Evolutionary conservation across 35 echinoderm and acorn worm species (phyloP), one percentile per base, ranked within the genome.

Genomic region (Eucidaris tribuloides): DNA sequence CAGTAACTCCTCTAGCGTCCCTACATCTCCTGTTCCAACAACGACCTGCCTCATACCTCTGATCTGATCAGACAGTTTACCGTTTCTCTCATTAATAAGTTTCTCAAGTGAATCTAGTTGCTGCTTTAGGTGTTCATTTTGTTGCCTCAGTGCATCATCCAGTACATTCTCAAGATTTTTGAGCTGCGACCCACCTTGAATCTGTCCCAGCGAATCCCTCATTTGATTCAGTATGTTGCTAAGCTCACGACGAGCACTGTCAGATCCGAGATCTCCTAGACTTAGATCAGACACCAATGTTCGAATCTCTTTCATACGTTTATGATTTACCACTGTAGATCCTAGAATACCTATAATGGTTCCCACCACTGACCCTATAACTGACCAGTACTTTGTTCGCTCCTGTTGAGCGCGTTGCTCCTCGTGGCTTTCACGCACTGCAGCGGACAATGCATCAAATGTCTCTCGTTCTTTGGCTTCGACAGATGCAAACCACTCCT

Each of bases 331-430:
- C 24, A 90, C 43, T 22, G 86, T 90, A 25, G 91, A 90, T 3
- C 96, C 96, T 28, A 90, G 27, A 22, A 99, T 71, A 2, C 91
- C 96, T 32, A 99, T 89, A 7, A 89, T 42, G 6, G 91, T 93
- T 17, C 91, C 91, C 24, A 89, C 46, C 4, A 99, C 62, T 1
- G 91, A 93, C 7, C 87, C 82, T 25, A 99, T 99, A 22, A 99
- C 54, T 13, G 90, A 93, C 91, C 90, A 93, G 45, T 99, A 99
- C 36, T 99, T 99, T 24, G 87, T 85, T 2, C 86, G 83, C 57
- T 99, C 96, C 19, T 92, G 90, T 49, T 92, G 90, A 2, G 85
- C 83, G 60, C 88, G 74, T 42, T 99, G 90, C 64, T 93, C 93
- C 28, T 90, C 87, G 35, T 99, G 87, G 43, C 90, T 99, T 58